These are phyloP conservation scores for Sardinella longiceps DNA, from an alignment of 2,797 vertebrate species.

Conservation along the genomic window DNA sequence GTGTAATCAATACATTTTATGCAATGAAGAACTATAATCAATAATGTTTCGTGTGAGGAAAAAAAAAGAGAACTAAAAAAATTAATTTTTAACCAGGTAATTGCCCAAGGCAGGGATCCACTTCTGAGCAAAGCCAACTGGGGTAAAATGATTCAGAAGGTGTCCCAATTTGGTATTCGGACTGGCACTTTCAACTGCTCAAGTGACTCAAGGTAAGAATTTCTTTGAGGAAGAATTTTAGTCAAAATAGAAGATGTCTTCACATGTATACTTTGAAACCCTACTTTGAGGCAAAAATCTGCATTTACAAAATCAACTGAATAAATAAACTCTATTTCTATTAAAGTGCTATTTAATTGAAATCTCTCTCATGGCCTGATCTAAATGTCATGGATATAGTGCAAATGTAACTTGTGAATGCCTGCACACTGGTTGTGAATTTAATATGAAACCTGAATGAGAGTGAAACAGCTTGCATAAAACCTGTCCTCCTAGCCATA, in stretches of 20 bases:
- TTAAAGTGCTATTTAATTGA: neutral
- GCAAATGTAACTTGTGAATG: neutral
- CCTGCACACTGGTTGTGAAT: neutral
- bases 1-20: neutral
- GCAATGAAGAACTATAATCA: neutral
- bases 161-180: conserved; percentile 95
- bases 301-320: neutral
- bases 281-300: neutral
- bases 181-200: conserved; percentile 98
- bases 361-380: no score
- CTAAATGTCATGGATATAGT: neutral
- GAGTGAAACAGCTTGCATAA: neutral
- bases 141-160: conserved; percentile 97
- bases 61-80: neutral
- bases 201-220: conserved; percentile 86
- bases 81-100: conserved; percentile 76
- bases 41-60: neutral
- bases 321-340: neutral
- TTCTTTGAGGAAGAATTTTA: neutral
- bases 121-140: conserved; percentile 89
- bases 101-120: conserved; percentile 88
- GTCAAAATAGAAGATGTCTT: neutral
- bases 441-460: neutral
- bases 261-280: neutral
- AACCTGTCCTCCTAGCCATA: neutral